A percentile compares a stretch with the other conserved stretches of the same genome.
These are phyloP conservation scores for Paramisgurnus dabryanus DNA, from an alignment of 2,113 vertebrate species.

Conservation along the genomic window DNA sequence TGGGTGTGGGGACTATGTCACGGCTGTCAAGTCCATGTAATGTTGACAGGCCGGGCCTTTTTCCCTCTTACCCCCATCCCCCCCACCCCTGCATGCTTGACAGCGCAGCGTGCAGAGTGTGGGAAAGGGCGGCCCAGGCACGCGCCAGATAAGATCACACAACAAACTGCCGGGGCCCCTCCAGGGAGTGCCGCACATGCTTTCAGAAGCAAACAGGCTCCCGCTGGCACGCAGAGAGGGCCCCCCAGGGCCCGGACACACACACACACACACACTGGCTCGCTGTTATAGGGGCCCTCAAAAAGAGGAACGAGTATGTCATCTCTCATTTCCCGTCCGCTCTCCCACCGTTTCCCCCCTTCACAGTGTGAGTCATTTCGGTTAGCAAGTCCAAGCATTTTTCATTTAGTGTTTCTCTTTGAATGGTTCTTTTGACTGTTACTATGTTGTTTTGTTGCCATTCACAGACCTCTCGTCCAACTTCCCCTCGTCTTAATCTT, in stretches of 20 bases:
- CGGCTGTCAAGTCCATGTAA: conserved; percentile 81
- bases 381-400: conserved; percentile 37
- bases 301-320: conserved; percentile 53
- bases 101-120: conserved; percentile 79
- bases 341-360: conserved; percentile 35
- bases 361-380: conserved; percentile 46
- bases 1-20: conserved; percentile 76
- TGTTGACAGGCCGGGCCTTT: conserved; percentile 74
- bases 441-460: conserved; percentile 33
- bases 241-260: conserved; percentile 46
- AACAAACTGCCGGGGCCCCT: conserved; percentile 65
- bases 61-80: conserved; percentile 53
- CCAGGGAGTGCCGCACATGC: conserved; percentile 66
- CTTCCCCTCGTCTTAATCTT: conserved; percentile 9
- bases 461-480: conserved; percentile 8
- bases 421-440: conserved; percentile 33
- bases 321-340: conserved; percentile 53
- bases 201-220: conserved; percentile 84
- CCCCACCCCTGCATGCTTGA: conserved; percentile 68
- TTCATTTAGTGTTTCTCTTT: conserved; percentile 30
- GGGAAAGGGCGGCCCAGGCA: conserved; percentile 85
- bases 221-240: conserved; percentile 62
- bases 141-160: conserved; percentile 81
- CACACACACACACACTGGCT: conserved; percentile 28
- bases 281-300: conserved; percentile 56